phyloP scores from a whole-genome alignment of 2,888 invertebrate genomes.

The Synanthedon formicaeformis region DNA sequence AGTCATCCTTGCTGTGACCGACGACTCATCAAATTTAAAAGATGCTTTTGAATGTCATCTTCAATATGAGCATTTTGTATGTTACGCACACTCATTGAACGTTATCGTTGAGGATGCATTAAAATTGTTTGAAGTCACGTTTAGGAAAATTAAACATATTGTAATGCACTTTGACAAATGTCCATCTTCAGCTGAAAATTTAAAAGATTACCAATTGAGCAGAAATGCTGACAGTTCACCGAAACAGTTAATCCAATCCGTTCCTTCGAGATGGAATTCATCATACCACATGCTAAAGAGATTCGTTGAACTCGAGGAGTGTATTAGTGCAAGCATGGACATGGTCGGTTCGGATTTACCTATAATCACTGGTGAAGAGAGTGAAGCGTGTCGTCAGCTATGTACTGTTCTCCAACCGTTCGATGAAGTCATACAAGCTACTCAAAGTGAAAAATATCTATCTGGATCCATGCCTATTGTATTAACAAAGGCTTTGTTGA shows the following conservation, averaged over 20 bases:
- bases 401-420: background rate
- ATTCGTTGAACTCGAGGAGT: constrained; percentile 14
- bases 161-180: constrained; percentile 11
- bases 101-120: constrained; percentile 10
- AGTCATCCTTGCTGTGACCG: constrained; percentile 16
- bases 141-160: constrained; percentile 7
- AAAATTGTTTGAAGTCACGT: background rate
- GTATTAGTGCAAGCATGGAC: constrained; percentile 9
- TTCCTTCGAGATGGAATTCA: constrained; percentile 19
- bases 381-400: constrained; percentile 8
- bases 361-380: constrained; percentile 10
- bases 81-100: constrained; percentile 14
- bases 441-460: constrained; percentile 10
- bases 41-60: constrained; percentile 9
- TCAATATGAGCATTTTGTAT: constrained; percentile 10
- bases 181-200: constrained; percentile 8
- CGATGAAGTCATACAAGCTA: background rate
- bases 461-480: constrained; percentile 11
- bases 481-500: constrained; percentile 11
- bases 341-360: constrained; percentile 8
- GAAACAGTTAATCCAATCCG: constrained; percentile 13
- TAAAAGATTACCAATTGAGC: constrained; percentile 11
- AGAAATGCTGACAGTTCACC: constrained; percentile 9
- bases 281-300: constrained; percentile 14
- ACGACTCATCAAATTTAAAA: constrained; percentile 16